Evolutionary conservation across 2,113 vertebrate genomes (phyloP), one percentile per base, ranked within the genome.

Genomic region (Romanogobio albipinnatus): DNA sequence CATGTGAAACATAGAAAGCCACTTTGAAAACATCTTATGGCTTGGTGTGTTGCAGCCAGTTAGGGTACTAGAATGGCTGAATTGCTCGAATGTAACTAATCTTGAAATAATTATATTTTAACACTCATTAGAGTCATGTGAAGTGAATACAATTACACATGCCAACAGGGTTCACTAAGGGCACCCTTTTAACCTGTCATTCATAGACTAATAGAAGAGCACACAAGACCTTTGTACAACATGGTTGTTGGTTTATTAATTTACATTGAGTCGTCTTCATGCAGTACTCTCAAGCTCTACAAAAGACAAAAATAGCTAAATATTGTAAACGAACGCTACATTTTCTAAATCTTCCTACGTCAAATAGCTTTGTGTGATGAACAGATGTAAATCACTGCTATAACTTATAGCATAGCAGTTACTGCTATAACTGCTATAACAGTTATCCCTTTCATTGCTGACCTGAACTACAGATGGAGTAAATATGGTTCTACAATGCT

Each of bases 51-150:
- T 47, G 22, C n/a, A 47, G 11, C 10, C 14, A 26, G 17, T 49
- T 19, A 45, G 10, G 49, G 19, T 14, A 36, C 17, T 22, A 19
- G 33, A 66, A 17, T 24, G 9, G 5, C 17, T 13, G 24, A 3
- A 45, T 43, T 24, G 24, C 53, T 47, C 45, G 17, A 61, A 43
- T n/a, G 39, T 45, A 39, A 74, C 15, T 9, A 17, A 59, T 45
- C 51, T 0, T 43, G 11, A 19, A 19, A 11, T 43, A 26, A 59
- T 15, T 47, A 45, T 22, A 49, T 33, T 36, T 29, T 74, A 6
- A 59, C 15, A 3, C 24, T 82, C 19, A 73, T 24, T 73, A 33
- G 51, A 29, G 81, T 74, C 81, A 83, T 83, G 68, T 59, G 68
- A 19, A 61, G 53, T 61, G 53, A 83, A 74, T 70, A 19, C 56